These are phyloP conservation scores for Pyrocephalus nanus DNA, from an alignment of 2,797 vertebrate genomes.

Conservation along the genomic window DNA sequence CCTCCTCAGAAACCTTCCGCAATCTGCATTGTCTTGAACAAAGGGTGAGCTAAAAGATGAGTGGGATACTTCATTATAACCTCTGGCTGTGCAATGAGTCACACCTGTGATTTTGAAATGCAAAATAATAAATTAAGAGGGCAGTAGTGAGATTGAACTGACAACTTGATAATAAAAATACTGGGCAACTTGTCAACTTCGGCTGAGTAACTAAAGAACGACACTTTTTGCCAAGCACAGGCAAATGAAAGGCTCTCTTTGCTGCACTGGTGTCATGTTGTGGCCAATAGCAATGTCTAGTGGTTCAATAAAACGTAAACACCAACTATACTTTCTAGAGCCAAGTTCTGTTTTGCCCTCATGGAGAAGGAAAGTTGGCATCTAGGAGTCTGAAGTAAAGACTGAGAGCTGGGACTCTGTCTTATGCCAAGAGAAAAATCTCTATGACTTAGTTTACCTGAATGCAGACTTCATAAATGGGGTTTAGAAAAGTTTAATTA, in stretches of 20 bases:
- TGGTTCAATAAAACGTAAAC: constrained; percentile 57
- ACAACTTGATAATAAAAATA: constrained; percentile 63
- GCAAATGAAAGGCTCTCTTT: constrained; percentile 31
- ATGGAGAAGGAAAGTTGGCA: not conserved
- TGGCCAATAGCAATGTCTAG: constrained; percentile 36
- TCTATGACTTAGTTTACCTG: not conserved
- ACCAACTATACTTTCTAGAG: not conserved
- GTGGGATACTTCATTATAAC: constrained; percentile 71
- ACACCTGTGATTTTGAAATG: constrained; percentile 65
- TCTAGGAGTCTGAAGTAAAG: not conserved
- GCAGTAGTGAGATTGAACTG: constrained; percentile 56
- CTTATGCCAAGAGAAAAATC: not conserved
- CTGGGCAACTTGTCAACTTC: constrained; percentile 57
- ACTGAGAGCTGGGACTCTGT: not conserved
- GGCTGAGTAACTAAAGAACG: constrained; percentile 41
- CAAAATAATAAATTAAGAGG: constrained; percentile 65
- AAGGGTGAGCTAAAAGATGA: constrained; percentile 63
- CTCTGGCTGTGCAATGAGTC: constrained; percentile 66
- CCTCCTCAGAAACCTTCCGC: constrained; percentile 54
- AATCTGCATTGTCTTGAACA: constrained; percentile 59
- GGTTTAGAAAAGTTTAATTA: not conserved
- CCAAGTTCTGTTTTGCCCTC: not conserved
- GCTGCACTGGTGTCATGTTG: constrained; percentile 26
- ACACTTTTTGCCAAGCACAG: constrained; percentile 32
- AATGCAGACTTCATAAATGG: not conserved